Conservation (phyloP, 2,888 invertebrate genomes). For the Lysandra bellargus region DNA sequence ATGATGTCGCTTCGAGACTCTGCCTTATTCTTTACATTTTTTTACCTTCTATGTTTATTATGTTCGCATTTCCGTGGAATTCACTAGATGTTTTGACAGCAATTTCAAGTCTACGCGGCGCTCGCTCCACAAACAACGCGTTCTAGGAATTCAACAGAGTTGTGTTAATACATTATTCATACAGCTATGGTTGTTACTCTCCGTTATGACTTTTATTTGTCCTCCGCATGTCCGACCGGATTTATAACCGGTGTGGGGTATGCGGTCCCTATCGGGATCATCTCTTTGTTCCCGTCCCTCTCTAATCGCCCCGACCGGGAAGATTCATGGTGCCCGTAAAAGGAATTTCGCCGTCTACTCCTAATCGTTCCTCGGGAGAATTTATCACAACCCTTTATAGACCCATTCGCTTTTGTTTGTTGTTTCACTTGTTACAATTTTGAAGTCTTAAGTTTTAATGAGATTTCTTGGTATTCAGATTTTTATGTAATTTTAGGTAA, state of each 20-base stretch:
- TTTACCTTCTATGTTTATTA: not conserved
- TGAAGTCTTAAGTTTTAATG: not conserved
- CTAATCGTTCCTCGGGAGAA: conserved; percentile 67
- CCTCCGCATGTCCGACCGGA: conserved; percentile 62
- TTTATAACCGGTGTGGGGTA: conserved; percentile 47
- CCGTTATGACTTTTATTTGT: conserved; percentile 72
- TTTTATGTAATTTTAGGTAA: not conserved
- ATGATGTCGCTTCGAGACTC: not conserved
- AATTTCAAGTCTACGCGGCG: not conserved
- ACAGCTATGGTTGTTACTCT: conserved; percentile 58
- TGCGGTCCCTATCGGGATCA: conserved; percentile 60
- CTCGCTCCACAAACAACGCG: conserved; percentile 39
- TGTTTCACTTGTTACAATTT: conserved; percentile 30
- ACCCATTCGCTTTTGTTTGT: conserved; percentile 42
- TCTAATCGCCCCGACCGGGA: conserved; percentile 65
- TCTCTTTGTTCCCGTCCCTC: conserved; percentile 63
- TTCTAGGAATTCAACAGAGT: conserved; percentile 48
- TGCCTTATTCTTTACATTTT: not conserved
- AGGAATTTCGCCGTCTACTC: conserved; percentile 68
- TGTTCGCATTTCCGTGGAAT: not conserved
- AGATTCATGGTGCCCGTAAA: conserved; percentile 66
- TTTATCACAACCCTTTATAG: conserved; percentile 64
- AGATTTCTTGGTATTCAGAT: not conserved
- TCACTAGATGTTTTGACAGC: not conserved
- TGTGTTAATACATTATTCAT: conserved; percentile 60